Evolutionary conservation across 1,140 invertebrate species (phyloP).

Genomic region (Conus betulinus): DNA sequence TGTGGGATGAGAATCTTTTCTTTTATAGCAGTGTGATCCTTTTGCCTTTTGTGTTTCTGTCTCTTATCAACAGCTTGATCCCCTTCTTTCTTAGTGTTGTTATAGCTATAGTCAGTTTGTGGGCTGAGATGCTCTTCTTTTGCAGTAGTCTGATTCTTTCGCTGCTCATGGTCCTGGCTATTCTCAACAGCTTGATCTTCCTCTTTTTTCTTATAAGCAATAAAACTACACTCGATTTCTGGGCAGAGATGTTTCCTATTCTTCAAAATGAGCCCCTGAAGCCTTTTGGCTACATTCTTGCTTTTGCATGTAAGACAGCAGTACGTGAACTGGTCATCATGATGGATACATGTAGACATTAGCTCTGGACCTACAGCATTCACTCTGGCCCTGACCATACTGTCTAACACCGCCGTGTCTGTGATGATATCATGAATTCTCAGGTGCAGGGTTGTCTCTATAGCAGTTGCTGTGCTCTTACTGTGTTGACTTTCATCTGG

Average conservation of each 20-base stretch:
- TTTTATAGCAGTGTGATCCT: neutral
- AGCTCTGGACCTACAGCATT: neutral
- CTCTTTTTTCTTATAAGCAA: neutral
- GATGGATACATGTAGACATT: neutral
- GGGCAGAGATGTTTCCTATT: neutral
- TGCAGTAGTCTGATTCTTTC: neutral
- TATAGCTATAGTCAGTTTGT: no score
- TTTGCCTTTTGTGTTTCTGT: neutral
- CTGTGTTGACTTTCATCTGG: neutral
- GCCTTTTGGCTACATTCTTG: neutral
- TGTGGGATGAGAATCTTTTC: no score
- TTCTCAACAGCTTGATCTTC: neutral
- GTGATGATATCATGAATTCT: constrained; percentile 10
- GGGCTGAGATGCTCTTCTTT: neutral
- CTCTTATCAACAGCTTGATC: neutral
- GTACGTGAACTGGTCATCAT: constrained; percentile 1
- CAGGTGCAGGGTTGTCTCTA: neutral
- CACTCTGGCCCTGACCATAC: neutral
- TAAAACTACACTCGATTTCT: neutral
- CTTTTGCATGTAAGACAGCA: neutral
- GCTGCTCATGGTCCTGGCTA: neutral
- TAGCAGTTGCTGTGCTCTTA: neutral
- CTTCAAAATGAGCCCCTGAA: constrained; percentile 1
- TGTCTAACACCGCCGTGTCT: neutral
- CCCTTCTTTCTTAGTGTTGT: no score